phyloP scores from a whole-genome alignment of 1,140 invertebrate species.

The silkworm (Bombyx mori) region ASM3026992v2 NC_085131.1:5498001-5498500 shows the following conservation, averaged over 20 bases:
- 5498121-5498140: constrained; percentile 3
- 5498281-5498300: constrained; percentile 1
- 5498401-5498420: constrained; percentile 13
- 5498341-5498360: constrained; percentile 12
- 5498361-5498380: too few species aligned
- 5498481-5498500: constrained; percentile 10
- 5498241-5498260: constrained; percentile 5
- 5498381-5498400: constrained; percentile 24
- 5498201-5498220: too few species aligned
- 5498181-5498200: constrained; percentile 5
- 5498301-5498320: too few species aligned
- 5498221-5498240: too few species aligned
- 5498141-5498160: neutral
- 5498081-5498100: neutral
- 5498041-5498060: constrained; percentile 1
- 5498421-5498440: constrained; percentile 8
- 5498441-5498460: constrained; percentile 23
- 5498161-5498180: constrained; percentile 5
- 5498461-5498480: constrained; percentile 35
- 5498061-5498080: neutral
- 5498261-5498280: constrained; percentile 9
- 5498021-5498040: constrained; percentile 3
- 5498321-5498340: constrained; percentile 13
- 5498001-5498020: too few species aligned
- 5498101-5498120: constrained; percentile 7